Evolutionary conservation across 2,113 vertebrate species (phyloP).

Genomic region (Serilophus lunatus): DNA sequence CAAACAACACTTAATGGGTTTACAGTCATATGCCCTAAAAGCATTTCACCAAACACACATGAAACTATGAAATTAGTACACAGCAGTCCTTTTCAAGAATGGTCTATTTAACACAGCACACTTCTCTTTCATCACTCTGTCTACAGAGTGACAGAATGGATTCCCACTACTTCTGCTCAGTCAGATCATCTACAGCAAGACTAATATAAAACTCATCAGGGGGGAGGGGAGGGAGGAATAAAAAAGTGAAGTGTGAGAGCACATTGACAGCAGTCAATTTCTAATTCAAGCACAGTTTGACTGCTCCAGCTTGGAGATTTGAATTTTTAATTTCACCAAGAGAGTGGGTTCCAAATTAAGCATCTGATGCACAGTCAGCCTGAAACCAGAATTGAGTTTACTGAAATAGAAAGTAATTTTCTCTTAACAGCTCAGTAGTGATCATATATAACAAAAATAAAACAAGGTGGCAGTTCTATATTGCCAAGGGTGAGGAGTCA

Average conservation of each 20-base stretch:
- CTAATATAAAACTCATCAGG: slow-evolving; percentile 21
- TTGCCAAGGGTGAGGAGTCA: slow-evolving; percentile 4
- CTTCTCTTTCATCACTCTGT: slow-evolving; percentile 57
- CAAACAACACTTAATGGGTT: not conserved
- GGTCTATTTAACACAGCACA: slow-evolving; percentile 46
- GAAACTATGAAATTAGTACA: not conserved
- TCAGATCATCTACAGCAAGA: slow-evolving; percentile 43
- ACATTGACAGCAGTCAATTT: slow-evolving; percentile 67
- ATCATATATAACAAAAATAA: slow-evolving; percentile 48
- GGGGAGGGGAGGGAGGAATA: not conserved
- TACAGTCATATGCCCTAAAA: not conserved
- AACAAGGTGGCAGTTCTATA: slow-evolving; percentile 39
- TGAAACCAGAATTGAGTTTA: slow-evolving; percentile 62
- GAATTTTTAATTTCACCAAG: slow-evolving; percentile 67
- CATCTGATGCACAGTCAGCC: slow-evolving; percentile 56
- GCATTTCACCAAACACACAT: not conserved
- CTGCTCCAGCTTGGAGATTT: slow-evolving; percentile 53
- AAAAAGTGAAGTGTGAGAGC: slow-evolving; percentile 36
- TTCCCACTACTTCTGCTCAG: slow-evolving; percentile 52
- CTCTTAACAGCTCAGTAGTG: slow-evolving; percentile 53
- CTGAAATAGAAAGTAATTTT: slow-evolving; percentile 66
- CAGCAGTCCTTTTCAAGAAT: not conserved
- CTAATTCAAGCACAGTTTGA: slow-evolving; percentile 67
- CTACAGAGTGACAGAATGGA: slow-evolving; percentile 29
- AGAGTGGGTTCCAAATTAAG: slow-evolving; percentile 62